phyloP scores from a whole-genome alignment of 1,140 invertebrate species.

The Drosophila sturtevanti region DNA sequence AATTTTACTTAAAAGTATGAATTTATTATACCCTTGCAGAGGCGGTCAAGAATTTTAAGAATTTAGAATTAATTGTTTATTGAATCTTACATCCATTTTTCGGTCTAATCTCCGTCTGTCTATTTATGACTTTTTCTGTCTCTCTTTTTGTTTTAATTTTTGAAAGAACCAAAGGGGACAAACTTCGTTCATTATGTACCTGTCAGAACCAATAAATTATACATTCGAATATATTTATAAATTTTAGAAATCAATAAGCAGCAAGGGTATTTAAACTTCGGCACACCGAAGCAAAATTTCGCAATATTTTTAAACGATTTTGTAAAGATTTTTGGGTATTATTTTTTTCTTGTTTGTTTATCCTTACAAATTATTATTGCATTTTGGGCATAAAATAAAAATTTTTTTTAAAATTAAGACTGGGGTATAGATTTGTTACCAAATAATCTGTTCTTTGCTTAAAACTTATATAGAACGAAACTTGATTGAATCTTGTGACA shows the following conservation, averaged over 20 bases:
- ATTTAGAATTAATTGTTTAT: too few species aligned
- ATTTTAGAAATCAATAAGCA: not conserved
- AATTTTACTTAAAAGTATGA: not conserved
- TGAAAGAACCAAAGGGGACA: too few species aligned
- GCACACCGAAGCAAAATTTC: not conserved
- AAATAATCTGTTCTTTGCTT: constrained; percentile 32
- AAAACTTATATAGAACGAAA: constrained; percentile 31
- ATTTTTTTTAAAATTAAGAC: constrained; percentile 59
- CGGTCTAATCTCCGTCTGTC: too few species aligned
- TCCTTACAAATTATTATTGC: constrained; percentile 42
- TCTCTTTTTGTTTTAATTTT: too few species aligned
- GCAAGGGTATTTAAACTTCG: not conserved
- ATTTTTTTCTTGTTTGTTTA: not conserved
- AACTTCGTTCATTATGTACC: too few species aligned
- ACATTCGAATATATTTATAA: too few species aligned
- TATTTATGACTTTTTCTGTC: not conserved
- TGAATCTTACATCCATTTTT: too few species aligned
- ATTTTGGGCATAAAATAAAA: constrained; percentile 31
- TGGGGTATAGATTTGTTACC: constrained; percentile 46
- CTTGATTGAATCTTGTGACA: constrained; percentile 22
- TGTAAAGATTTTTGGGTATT: constrained; percentile 10
- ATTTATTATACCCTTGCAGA: not conserved
- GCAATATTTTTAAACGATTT: constrained; percentile 20
- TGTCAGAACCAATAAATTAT: too few species aligned
- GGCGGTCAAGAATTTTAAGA: too few species aligned